Evolutionary conservation across 2,113 vertebrate species (phyloP).

Genomic region (Leptobrachium ailaonicum): DNA sequence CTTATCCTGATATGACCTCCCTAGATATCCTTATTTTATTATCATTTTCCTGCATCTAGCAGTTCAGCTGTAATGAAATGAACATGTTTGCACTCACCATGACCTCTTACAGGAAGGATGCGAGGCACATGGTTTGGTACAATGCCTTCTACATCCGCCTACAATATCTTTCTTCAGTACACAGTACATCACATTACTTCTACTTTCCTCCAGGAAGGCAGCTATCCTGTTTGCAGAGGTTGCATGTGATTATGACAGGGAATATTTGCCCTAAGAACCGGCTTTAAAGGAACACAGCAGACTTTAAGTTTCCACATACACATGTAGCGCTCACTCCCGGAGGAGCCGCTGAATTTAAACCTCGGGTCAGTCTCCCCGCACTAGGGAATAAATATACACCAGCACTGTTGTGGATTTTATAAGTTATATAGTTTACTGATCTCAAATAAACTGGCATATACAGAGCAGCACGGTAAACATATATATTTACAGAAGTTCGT

Average conservation of each 20-base stretch:
- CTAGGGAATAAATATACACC: too few species aligned
- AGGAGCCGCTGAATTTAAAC: too few species aligned
- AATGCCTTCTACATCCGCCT: conserved; percentile 1
- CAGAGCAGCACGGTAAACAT: too few species aligned
- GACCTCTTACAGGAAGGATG: conserved; percentile 14
- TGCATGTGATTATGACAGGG: background rate
- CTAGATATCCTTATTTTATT: background rate
- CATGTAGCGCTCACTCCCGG: too few species aligned
- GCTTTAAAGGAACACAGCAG: too few species aligned
- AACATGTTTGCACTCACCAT: background rate
- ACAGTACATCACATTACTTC: conserved; percentile 2
- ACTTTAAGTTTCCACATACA: too few species aligned
- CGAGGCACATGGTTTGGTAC: conserved; percentile 5
- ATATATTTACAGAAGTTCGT: too few species aligned
- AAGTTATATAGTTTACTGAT: too few species aligned
- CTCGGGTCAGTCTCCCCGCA: too few species aligned
- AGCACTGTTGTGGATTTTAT: too few species aligned
- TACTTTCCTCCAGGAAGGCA: conserved; percentile 15
- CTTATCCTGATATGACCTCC: conserved; percentile 3
- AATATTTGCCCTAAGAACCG: background rate
- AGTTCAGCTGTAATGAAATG: conserved; percentile 8
- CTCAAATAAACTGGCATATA: too few species aligned
- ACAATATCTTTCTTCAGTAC: conserved; percentile 7
- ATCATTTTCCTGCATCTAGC: conserved; percentile 3
- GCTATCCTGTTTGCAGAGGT: background rate